Evolutionary conservation across 2,113 vertebrate species (phyloP), one percentile per base, ranked within the genome.

Genomic region (Phaetusa simplex): DNA sequence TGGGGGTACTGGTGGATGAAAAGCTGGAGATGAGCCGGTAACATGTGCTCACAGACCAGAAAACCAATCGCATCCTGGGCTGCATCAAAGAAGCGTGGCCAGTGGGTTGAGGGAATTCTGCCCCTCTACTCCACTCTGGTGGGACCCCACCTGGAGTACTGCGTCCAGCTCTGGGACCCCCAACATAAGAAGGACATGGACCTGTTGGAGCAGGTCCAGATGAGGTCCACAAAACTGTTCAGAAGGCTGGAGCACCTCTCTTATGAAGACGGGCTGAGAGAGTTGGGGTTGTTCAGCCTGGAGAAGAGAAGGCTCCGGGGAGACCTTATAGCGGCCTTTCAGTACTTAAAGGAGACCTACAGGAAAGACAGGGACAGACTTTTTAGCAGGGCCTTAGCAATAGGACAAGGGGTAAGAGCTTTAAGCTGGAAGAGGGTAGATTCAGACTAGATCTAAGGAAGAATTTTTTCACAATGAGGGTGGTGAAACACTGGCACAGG

Each of bases 41-140:
- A 30, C 1, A 4, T 24, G 24, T 1, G 0, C 30, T 72, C 4
- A 0, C 20, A 72, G 65, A 14, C 50, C 45, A 61, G 34, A 53
- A 59, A 26, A 30, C 45, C 38, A 72, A 24, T 3, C 0, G 0
- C 5, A 30, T 22, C 30, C 77, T 45, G 36, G 36, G 36, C 27
- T 27, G 34, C 36, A 34, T 13, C 43, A 23, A 1, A 7, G 50
- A 0, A 38, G 36, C 3, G 0, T 23, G 66, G 30, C 26, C 65
- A 53, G 67, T 29, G 59, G 59, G 43, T 4, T 1, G 3, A 42
- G 29, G 27, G 40, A 81, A 45, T 62, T 67, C 59, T 82, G 17
- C 32, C 47, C 20, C 47, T 73, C 14, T 42, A 9, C n/a, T 38
- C 47, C 3, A 7, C 50, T 53, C 56, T 24, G 24, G 18, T 71